phyloP scores from a whole-genome alignment of 2,888 invertebrate genomes.

The Lamellibrachia columna region DNA sequence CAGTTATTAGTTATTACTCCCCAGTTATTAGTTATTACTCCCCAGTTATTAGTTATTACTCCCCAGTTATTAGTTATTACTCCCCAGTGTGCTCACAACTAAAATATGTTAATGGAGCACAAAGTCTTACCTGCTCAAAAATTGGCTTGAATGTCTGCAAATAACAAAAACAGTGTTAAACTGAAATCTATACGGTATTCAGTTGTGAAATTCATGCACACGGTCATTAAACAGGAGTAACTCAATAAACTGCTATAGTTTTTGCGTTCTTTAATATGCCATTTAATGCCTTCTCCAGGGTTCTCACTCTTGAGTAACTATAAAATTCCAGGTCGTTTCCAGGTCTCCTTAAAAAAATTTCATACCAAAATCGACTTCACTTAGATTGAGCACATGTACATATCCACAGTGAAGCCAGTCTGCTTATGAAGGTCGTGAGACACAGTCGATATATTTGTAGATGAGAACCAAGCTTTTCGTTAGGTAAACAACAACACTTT shows the following conservation, averaged over 20 bases:
- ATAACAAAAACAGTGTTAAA: conserved; percentile 26
- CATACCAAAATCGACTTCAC: neutral
- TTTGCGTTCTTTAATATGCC: no score
- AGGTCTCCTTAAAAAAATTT: neutral
- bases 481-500: no score
- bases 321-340: neutral
- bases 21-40: no score
- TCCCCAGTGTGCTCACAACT: neutral
- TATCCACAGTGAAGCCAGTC: neutral
- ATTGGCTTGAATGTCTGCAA: conserved; percentile 54
- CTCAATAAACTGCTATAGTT: no score
- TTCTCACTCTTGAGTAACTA: no score
- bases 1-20: neutral
- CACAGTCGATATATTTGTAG: no score
- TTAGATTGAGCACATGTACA: neutral
- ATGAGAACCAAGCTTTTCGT: no score
- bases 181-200: neutral
- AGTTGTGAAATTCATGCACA: neutral
- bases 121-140: conserved; percentile 46
- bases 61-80: neutral
- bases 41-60: no score
- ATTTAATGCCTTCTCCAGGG: no score
- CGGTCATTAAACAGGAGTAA: no score
- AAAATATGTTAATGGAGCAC: neutral
- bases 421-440: neutral